Conservation (phyloP, 2,797 vertebrate genomes). For the Crocidura indochinensis region DNA sequence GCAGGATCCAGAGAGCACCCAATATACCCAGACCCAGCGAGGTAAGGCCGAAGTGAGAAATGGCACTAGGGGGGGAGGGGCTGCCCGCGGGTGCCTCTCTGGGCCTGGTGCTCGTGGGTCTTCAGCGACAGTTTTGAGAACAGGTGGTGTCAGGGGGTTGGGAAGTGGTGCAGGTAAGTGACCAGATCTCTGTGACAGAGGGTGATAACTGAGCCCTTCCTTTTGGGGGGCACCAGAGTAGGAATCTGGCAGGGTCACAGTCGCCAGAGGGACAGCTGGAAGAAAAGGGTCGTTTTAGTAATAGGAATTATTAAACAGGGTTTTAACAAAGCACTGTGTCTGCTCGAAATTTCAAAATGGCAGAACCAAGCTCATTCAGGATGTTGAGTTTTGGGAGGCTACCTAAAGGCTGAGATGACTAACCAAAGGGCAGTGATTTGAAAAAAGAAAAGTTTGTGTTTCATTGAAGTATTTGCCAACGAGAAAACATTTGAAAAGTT, state of each 20-base stretch:
- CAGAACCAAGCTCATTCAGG: constrained; percentile 37
- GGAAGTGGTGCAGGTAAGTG: constrained; percentile 85
- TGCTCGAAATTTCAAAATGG: constrained; percentile 57
- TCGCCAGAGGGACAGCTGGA: constrained; percentile 60
- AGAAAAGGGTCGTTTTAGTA: constrained; percentile 47
- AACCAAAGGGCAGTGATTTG: constrained; percentile 45
- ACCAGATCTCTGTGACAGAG: constrained; percentile 69
- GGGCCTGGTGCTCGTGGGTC: constrained; percentile 78
- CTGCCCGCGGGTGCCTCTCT: constrained; percentile 84
- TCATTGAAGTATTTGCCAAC: constrained; percentile 58
- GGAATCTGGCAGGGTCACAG: not conserved
- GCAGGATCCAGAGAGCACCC: constrained; percentile 98
- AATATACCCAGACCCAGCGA: constrained; percentile 99
- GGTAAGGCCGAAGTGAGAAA: constrained; percentile 91
- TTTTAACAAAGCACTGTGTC: not conserved
- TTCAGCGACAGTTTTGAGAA: constrained; percentile 77
- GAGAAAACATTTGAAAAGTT: constrained; percentile 68
- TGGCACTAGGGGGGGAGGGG: constrained; percentile 83
- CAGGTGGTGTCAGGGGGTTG: constrained; percentile 83
- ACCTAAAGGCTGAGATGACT: constrained; percentile 49
- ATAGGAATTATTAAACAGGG: constrained; percentile 11
- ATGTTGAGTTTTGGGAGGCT: constrained; percentile 54
- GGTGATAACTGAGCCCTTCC: constrained; percentile 60
- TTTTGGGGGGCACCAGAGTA: constrained; percentile 48
- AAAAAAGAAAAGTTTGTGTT: constrained; percentile 18